phyloP scores from a whole-genome alignment of 2,797 vertebrate species.

The Pogoniulus pusillus region DNA sequence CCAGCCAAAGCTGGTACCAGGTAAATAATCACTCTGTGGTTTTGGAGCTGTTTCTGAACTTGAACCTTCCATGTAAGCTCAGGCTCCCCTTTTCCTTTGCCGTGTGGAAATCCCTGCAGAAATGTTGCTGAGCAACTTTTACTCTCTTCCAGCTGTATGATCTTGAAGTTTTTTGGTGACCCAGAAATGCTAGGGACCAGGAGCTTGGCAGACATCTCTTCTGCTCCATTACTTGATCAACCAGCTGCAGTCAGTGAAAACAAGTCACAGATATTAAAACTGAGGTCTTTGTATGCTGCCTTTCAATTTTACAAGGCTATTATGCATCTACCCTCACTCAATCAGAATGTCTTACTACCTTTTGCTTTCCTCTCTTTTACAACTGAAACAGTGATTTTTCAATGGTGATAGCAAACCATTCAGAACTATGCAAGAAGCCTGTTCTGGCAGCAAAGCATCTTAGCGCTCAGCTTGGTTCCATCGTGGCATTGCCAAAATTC shows the following conservation, averaged over 20 bases:
- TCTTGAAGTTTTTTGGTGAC: neutral
- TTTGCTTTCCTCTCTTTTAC: neutral
- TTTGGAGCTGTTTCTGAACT: neutral
- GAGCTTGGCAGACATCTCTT: neutral
- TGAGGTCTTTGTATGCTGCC: neutral
- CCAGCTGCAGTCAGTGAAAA: neutral
- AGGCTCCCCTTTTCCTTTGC: neutral
- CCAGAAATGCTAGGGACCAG: neutral
- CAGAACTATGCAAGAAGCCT: neutral
- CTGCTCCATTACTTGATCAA: neutral
- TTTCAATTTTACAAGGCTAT: neutral
- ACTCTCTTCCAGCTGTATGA: neutral
- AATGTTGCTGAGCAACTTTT: neutral
- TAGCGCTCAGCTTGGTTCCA: neutral
- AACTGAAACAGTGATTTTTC: neutral
- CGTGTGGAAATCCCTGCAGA: conserved; percentile 2
- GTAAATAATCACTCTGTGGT: neutral
- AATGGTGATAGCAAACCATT: neutral
- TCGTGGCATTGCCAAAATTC: neutral
- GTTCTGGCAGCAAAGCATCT: neutral
- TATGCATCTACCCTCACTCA: neutral
- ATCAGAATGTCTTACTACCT: neutral
- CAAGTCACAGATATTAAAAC: neutral
- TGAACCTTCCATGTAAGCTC: neutral
- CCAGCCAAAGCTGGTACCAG: neutral